Conservation (phyloP, 1,140 invertebrate genomes). For the Trypoxylus dichotomus region DNA sequence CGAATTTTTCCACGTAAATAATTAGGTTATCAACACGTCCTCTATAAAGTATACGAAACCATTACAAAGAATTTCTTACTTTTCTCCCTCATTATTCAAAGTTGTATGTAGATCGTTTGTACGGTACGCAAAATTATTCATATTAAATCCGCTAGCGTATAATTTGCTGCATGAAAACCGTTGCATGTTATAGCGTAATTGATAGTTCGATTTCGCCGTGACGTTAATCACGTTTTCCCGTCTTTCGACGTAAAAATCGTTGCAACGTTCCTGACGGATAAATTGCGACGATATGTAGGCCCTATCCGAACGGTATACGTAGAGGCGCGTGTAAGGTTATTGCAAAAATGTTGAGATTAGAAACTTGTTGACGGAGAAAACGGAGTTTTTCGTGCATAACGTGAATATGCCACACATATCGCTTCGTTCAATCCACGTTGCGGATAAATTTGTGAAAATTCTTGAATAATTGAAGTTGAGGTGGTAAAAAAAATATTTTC, state of each 20-base stretch:
- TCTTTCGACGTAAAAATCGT: background rate
- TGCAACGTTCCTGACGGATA: background rate
- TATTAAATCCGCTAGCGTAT: background rate
- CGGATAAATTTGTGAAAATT: too few species aligned
- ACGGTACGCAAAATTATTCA: background rate
- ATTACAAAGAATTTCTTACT: too few species aligned
- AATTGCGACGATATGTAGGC: background rate
- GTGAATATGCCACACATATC: background rate
- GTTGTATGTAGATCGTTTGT: background rate
- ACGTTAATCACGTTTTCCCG: background rate
- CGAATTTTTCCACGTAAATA: too few species aligned
- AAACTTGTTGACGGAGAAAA: background rate
- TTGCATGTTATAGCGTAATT: background rate
- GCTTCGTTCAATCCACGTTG: background rate
- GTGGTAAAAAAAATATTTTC: too few species aligned
- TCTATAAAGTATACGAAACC: too few species aligned
- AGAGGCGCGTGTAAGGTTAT: background rate
- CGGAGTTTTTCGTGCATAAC: too few species aligned
- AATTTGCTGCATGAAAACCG: background rate
- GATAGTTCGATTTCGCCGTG: background rate
- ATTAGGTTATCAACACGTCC: too few species aligned
- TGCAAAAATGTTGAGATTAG: background rate
- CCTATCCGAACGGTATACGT: background rate
- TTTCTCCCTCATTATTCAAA: too few species aligned
- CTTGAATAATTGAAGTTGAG: too few species aligned